A percentile compares a stretch with the other conserved stretches of the same genome.
Conservation (phyloP, 2,113 vertebrate species). For the Nothoprocta perdicaria region DNA sequence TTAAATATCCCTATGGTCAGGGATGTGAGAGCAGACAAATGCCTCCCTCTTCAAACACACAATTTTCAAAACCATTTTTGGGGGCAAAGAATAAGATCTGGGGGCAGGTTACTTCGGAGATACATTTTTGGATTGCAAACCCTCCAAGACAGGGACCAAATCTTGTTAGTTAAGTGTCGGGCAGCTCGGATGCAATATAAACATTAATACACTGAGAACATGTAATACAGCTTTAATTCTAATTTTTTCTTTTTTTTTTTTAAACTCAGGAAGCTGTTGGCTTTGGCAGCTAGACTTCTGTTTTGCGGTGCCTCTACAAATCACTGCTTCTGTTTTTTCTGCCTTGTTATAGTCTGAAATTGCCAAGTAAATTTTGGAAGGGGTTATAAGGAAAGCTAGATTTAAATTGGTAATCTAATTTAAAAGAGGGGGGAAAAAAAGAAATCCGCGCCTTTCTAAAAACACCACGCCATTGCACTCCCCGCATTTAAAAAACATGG, state of each 20-base stretch:
- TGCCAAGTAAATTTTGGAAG: background rate
- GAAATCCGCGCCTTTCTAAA: background rate
- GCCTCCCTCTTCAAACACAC: background rate
- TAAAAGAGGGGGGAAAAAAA: background rate
- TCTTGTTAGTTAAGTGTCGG: background rate
- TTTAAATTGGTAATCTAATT: slow-evolving; percentile 21
- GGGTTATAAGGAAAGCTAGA: background rate
- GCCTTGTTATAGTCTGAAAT: background rate
- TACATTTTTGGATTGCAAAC: background rate
- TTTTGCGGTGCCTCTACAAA: background rate
- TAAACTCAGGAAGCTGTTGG: background rate
- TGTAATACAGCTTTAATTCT: background rate
- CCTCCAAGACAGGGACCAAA: background rate
- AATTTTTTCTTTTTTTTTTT: background rate
- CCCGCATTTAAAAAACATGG: background rate
- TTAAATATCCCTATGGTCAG: too few species aligned
- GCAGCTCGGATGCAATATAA: background rate
- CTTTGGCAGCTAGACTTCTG: background rate
- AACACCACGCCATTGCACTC: accelerated
- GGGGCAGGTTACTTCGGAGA: background rate
- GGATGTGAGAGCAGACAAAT: background rate
- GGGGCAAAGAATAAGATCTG: background rate
- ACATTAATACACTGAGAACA: too few species aligned
- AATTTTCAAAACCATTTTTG: background rate
- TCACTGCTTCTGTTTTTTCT: background rate